Percentiles rank a stretch among this genome's conserved stretches.
Evolutionary conservation across 2,113 vertebrate species (phyloP).

Genomic region (Epinephelus cyanopodus): DNA sequence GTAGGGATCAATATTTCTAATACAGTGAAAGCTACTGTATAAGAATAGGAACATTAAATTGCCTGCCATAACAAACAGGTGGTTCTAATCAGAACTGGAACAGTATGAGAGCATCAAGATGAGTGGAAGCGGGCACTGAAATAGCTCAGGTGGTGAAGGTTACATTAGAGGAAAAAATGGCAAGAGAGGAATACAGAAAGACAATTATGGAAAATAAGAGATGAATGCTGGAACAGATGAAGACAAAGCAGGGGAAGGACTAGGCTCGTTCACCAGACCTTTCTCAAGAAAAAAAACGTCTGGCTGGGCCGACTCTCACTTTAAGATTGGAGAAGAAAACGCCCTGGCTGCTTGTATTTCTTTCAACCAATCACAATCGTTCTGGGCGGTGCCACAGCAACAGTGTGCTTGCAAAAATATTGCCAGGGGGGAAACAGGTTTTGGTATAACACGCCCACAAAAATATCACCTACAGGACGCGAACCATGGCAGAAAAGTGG

Average conservation of each 20-base stretch:
- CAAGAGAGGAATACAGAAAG: not conserved
- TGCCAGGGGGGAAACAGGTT: too few relatives aligned
- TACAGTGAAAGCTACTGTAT: not conserved
- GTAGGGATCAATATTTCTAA: not conserved
- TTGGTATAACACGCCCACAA: too few relatives aligned
- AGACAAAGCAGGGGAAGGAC: not conserved
- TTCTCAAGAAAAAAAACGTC: too few relatives aligned
- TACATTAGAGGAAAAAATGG: not conserved
- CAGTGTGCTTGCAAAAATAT: too few relatives aligned
- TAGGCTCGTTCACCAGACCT: too few relatives aligned
- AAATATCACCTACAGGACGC: too few relatives aligned
- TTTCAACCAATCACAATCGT: too few relatives aligned
- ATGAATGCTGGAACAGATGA: not conserved
- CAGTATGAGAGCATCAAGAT: not conserved
- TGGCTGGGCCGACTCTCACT: too few relatives aligned
- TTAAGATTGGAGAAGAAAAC: too few relatives aligned
- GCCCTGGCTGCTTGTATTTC: too few relatives aligned
- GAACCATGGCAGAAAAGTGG: too few relatives aligned
- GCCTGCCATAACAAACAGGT: not conserved
- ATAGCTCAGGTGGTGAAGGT: not conserved
- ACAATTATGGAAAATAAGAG: slow-evolving; percentile 6
- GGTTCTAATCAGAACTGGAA: not conserved
- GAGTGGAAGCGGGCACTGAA: not conserved
- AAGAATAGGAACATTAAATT: not conserved
- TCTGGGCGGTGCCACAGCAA: too few relatives aligned